phyloP scores from a whole-genome alignment of 2,888 invertebrate species.

The Dione vanillae region DNA sequence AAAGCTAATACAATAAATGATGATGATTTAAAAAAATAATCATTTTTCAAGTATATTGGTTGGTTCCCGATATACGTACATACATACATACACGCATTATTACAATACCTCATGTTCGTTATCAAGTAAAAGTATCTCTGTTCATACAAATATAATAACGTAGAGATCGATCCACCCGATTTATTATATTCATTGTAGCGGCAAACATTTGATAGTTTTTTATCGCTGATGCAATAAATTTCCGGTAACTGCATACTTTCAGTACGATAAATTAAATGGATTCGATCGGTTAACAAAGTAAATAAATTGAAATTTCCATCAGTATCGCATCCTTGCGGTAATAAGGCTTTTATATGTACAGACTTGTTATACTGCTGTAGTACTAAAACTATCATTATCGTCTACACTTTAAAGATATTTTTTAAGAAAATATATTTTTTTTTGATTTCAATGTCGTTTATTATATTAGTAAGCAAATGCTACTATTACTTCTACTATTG shows the following conservation, averaged over 20 bases:
- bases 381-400: background rate
- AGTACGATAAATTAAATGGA: slow-evolving; percentile 49
- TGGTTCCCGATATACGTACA: background rate
- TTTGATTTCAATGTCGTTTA: too few species aligned
- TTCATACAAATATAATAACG: slow-evolving; percentile 17
- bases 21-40: too few species aligned
- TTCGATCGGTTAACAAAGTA: slow-evolving; percentile 26
- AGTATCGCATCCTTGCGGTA: slow-evolving; percentile 15
- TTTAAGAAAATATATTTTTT: too few species aligned
- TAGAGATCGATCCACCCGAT: slow-evolving; percentile 3
- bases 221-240: slow-evolving; percentile 39
- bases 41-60: background rate
- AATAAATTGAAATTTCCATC: slow-evolving; percentile 21
- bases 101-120: slow-evolving; percentile 2
- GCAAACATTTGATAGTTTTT: slow-evolving; percentile 36
- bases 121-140: slow-evolving; percentile 5
- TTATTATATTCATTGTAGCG: slow-evolving; percentile 28
- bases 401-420: too few species aligned
- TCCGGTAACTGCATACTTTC: slow-evolving; percentile 52
- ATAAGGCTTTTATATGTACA: background rate
- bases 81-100: background rate
- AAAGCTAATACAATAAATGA: too few species aligned
- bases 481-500: background rate
- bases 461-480: background rate
- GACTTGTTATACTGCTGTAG: background rate